Percentiles rank a stretch among this genome's conserved stretches.
Conservation (phyloP, 2,113 vertebrate species). For the Pseudopipra pipra region DNA sequence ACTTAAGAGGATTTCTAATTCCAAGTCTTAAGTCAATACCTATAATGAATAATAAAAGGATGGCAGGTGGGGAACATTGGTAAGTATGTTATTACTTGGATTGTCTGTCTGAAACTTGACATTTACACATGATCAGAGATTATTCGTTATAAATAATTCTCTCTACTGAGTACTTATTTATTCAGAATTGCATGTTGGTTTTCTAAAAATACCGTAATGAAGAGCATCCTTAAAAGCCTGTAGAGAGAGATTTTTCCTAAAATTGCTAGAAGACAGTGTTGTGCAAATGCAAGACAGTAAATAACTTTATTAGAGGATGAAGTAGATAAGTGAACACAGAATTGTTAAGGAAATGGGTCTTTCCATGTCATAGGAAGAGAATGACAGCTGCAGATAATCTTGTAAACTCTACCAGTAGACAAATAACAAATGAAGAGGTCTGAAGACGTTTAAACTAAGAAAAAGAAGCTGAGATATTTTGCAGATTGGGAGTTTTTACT, state of each 20-base stretch:
- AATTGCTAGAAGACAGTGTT: background rate
- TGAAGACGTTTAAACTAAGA: background rate
- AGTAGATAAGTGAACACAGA: background rate
- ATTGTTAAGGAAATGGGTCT: background rate
- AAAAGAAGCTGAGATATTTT: background rate
- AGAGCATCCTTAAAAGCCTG: background rate
- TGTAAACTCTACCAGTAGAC: background rate
- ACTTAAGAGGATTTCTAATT: background rate
- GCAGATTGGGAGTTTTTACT: background rate
- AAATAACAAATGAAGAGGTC: background rate
- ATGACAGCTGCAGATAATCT: background rate
- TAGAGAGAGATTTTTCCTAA: background rate
- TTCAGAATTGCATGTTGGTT: background rate
- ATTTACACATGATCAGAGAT: background rate
- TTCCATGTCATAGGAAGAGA: background rate
- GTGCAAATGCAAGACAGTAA: background rate
- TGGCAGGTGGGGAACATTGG: background rate
- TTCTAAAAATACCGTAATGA: background rate
- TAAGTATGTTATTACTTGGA: background rate
- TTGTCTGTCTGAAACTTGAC: background rate
- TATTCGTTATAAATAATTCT: conserved; percentile 2
- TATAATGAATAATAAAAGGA: background rate
- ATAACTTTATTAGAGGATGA: background rate
- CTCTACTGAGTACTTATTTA: background rate
- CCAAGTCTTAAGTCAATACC: background rate